Conservation (phyloP, 2,113 vertebrate genomes). For the Oenanthe oenanthe region DNA sequence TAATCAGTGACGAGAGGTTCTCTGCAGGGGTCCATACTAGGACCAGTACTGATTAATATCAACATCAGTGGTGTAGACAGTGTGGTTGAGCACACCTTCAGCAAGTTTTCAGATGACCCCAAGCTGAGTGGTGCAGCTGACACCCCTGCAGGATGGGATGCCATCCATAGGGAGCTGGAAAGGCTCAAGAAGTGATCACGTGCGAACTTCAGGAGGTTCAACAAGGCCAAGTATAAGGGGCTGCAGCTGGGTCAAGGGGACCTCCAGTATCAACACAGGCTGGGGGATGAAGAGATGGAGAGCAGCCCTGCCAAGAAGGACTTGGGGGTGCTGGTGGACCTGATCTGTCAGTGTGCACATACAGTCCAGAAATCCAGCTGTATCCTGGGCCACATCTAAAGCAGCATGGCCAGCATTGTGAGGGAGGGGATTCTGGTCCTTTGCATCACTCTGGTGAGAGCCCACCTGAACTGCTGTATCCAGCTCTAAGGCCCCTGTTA, state of each 20-base stretch:
- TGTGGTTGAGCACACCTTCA: accelerated
- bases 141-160: accelerated
- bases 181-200: background rate
- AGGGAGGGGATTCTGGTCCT: background rate
- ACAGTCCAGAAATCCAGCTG: background rate
- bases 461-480: background rate
- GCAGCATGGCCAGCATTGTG: accelerated
- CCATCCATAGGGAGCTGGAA: background rate
- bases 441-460: background rate
- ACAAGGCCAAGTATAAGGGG: background rate
- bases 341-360: background rate
- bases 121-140: background rate
- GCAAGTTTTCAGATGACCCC: background rate
- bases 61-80: background rate
- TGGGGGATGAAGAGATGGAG: background rate
- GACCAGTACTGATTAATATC: background rate
- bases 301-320: background rate
- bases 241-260: background rate
- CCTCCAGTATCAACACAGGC: background rate
- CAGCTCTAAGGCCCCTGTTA: background rate
- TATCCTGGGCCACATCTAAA: background rate
- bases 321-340: background rate
- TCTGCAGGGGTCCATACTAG: accelerated
- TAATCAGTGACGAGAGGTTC: background rate
- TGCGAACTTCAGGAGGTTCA: accelerated